A percentile compares a stretch with the other conserved stretches of the same genome.
Conservation (phyloP, 2,113 vertebrate species). For the Meleagris gallopavo region DNA sequence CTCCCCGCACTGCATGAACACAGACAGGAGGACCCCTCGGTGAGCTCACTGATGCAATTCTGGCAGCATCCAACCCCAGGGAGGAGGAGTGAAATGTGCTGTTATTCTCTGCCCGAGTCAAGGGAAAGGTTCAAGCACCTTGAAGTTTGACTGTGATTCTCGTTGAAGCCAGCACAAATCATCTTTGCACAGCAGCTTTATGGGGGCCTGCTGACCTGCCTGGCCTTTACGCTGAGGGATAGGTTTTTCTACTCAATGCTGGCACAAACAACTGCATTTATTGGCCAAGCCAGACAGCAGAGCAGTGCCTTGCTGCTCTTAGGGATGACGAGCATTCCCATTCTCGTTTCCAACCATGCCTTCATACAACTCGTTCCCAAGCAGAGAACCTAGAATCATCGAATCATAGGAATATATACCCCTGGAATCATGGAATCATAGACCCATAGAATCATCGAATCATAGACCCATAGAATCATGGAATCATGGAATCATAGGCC, state of each 20-base stretch:
- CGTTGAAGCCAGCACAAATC: background rate
- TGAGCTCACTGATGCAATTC: rapidly evolving
- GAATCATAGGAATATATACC: too few relatives aligned
- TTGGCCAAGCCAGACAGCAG: background rate
- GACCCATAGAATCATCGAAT: too few relatives aligned
- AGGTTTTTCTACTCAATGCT: background rate
- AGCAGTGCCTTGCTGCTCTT: background rate
- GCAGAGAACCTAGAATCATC: background rate
- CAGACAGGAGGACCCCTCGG: background rate
- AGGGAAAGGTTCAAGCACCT: conserved; percentile 26
- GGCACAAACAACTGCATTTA: background rate
- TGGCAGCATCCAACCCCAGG: rapidly evolving
- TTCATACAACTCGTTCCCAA: background rate
- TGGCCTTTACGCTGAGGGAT: background rate
- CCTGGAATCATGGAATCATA: too few relatives aligned
- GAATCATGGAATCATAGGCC: too few relatives aligned
- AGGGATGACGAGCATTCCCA: rapidly evolving
- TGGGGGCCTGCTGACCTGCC: background rate
- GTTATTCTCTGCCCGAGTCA: background rate
- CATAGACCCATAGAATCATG: too few relatives aligned
- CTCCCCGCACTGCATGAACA: background rate
- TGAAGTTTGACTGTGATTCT: conserved; percentile 18
- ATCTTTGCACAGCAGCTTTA: conserved; percentile 6
- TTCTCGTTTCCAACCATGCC: background rate
- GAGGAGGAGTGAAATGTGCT: background rate